Percentiles rank a stretch among this genome's conserved stretches.
These are phyloP conservation scores for Epinotia nisella DNA, from an alignment of 2,888 invertebrate species.

Conservation along the genomic window DNA sequence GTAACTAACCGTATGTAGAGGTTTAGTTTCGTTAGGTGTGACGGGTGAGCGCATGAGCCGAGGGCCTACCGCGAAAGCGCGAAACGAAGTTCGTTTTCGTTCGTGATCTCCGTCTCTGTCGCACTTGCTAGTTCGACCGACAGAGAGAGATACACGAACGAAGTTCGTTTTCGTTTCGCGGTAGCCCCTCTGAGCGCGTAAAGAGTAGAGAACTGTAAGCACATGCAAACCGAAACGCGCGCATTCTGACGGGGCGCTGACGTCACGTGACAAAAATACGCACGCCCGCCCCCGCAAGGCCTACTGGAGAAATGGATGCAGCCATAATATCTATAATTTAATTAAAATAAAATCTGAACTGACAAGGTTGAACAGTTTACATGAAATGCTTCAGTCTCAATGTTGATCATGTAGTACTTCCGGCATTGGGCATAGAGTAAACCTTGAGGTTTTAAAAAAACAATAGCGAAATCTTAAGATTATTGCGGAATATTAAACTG, in stretches of 20 bases:
- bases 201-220: slow-evolving; percentile 49
- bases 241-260: slow-evolving; percentile 48
- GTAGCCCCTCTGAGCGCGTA: too few relatives aligned
- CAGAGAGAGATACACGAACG: too few relatives aligned
- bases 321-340: slow-evolving; percentile 29
- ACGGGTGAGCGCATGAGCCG: too few relatives aligned
- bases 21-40: too few relatives aligned
- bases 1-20: too few relatives aligned
- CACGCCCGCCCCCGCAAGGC: slow-evolving; percentile 62
- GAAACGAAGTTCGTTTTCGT: too few relatives aligned
- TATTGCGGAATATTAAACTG: too few relatives aligned
- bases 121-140: too few relatives aligned
- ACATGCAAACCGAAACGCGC: slow-evolving; percentile 59
- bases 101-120: too few relatives aligned
- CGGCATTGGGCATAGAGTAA: slow-evolving; percentile 31
- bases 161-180: too few relatives aligned
- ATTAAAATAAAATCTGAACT: slow-evolving; percentile 15
- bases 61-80: too few relatives aligned
- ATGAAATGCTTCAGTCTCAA: slow-evolving; percentile 1
- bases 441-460: slow-evolving; percentile 12
- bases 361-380: slow-evolving; percentile 21
- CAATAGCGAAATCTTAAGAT: neutral
- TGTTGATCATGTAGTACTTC: slow-evolving; percentile 18
- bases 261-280: slow-evolving; percentile 73
- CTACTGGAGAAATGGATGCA: slow-evolving; percentile 54